Evolutionary conservation across 1,140 invertebrate genomes (phyloP).

Genomic region (Paramacrobiotus metropolitanus): DNA sequence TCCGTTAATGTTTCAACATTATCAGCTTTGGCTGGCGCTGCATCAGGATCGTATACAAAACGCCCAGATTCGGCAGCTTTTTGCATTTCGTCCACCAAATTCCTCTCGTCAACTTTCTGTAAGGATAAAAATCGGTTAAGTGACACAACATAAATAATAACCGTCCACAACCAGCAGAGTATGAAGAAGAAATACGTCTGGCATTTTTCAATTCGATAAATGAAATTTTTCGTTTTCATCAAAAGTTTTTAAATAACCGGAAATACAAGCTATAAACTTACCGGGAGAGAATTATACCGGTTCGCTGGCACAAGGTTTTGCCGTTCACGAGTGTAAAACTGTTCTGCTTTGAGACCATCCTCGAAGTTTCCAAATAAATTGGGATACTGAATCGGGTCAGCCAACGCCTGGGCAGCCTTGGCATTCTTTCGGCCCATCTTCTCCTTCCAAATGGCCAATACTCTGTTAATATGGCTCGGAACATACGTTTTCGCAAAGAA

Average conservation of each 20-base stretch:
- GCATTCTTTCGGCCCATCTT: slow-evolving; percentile 40
- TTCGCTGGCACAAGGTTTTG: slow-evolving; percentile 10
- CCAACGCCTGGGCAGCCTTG: slow-evolving; percentile 72
- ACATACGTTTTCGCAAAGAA: slow-evolving; percentile 87
- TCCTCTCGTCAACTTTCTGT: slow-evolving; percentile 42
- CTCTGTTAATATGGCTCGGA: slow-evolving; percentile 53
- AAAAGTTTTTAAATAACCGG: too few species aligned
- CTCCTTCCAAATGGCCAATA: slow-evolving; percentile 56
- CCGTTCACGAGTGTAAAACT: slow-evolving; percentile 28
- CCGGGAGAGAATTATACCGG: slow-evolving; percentile 12
- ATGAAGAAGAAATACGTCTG: too few species aligned
- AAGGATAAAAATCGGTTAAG: too few species aligned
- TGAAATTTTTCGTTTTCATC: too few species aligned
- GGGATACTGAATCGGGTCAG: slow-evolving; percentile 81
- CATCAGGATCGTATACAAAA: slow-evolving; percentile 24
- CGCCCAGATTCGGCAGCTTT: slow-evolving; percentile 29
- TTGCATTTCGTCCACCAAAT: slow-evolving; percentile 44
- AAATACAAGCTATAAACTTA: too few species aligned
- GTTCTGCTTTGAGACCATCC: slow-evolving; percentile 49
- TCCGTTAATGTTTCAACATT: slow-evolving; percentile 13
- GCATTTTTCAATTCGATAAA: too few species aligned
- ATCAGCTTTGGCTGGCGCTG: slow-evolving; percentile 9
- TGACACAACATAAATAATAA: too few species aligned
- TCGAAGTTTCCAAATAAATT: slow-evolving; percentile 76
- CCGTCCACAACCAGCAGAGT: too few species aligned